phyloP scores from a whole-genome alignment of 2,888 invertebrate genomes.

The Nebria salina region DNA sequence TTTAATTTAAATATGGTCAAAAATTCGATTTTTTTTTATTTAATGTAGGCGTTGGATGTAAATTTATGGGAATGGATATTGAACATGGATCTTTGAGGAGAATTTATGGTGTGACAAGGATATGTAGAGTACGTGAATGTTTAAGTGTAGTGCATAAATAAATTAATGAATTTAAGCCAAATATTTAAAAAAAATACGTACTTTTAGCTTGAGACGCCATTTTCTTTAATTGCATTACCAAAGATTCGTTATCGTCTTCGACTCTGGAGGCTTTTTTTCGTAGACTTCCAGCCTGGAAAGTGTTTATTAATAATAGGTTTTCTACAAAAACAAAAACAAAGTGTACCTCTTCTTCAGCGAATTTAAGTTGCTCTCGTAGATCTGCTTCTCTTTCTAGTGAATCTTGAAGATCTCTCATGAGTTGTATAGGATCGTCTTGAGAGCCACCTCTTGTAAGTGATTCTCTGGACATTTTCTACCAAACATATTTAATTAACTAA shows the following conservation, averaged over 20 bases:
- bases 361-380: constrained; percentile 88
- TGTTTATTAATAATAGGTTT: constrained; percentile 49
- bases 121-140: too few species aligned
- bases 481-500: constrained; percentile 8
- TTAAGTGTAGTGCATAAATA: not conserved
- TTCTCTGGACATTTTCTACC: constrained; percentile 75
- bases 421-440: constrained; percentile 82
- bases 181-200: constrained; percentile 63
- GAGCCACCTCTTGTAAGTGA: constrained; percentile 81
- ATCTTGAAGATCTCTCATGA: constrained; percentile 88
- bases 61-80: too few species aligned
- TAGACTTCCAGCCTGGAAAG: constrained; percentile 83
- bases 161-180: constrained; percentile 30
- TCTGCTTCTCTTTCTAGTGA: constrained; percentile 94
- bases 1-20: not conserved
- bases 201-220: constrained; percentile 89
- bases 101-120: too few species aligned
- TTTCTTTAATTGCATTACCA: constrained; percentile 95
- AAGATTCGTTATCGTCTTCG: constrained; percentile 97
- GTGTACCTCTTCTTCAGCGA: constrained; percentile 90
- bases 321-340: constrained; percentile 7
- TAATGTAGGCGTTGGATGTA: too few species aligned
- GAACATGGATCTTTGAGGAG: too few species aligned
- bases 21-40: too few species aligned
- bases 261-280: constrained; percentile 90